phyloP scores from a whole-genome alignment of 2,888 invertebrate species.

The Nephrotoma guestfalica region DNA sequence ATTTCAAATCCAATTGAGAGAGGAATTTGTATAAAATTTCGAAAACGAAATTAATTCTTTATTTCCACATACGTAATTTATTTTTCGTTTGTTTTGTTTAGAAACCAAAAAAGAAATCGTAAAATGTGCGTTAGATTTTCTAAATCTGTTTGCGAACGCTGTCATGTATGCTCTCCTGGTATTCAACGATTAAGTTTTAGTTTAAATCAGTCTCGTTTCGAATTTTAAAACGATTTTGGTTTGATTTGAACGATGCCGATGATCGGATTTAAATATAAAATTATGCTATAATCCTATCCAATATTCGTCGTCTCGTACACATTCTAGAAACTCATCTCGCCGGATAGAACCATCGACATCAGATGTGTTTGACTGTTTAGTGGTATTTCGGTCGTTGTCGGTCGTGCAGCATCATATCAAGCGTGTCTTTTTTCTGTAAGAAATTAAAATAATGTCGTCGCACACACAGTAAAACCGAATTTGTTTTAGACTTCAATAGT shows the following conservation, averaged over 20 bases:
- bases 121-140: background rate
- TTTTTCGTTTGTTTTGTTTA: background rate
- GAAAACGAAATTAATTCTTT: background rate
- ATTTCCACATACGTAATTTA: background rate
- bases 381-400: background rate
- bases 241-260: background rate
- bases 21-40: background rate
- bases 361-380: background rate
- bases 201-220: background rate
- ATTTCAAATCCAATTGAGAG: constrained; percentile 1
- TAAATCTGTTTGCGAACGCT: background rate
- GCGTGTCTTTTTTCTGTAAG: background rate
- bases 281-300: background rate
- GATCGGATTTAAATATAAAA: background rate
- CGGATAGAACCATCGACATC: background rate
- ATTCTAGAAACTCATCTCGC: background rate
- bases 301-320: background rate
- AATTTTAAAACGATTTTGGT: background rate
- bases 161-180: background rate
- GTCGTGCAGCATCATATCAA: background rate
- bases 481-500: background rate
- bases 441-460: background rate
- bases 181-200: background rate
- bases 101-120: background rate
- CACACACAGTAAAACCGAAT: background rate